Percentiles rank a stretch among this genome's conserved stretches.
Evolutionary conservation across 2,888 invertebrate genomes (phyloP).

Genomic region (Cryptocheilus praepositus): DNA sequence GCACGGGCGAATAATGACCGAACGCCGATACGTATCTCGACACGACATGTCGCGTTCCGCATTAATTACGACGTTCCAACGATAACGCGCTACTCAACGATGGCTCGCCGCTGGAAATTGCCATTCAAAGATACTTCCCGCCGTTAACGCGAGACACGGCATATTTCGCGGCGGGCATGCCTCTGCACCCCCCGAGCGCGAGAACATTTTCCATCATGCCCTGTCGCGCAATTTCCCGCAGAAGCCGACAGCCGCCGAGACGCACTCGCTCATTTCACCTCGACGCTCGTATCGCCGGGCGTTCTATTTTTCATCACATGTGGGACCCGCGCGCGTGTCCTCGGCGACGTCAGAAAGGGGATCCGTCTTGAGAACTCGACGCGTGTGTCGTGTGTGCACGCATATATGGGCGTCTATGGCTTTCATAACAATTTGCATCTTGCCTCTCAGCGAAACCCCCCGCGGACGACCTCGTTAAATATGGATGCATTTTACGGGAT

Average conservation of each 20-base stretch:
- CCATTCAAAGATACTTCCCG: conserved; percentile 5
- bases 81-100: conserved; percentile 18
- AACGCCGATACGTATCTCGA: conserved; percentile 47
- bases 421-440: conserved; percentile 74
- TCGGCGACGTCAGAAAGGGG: not conserved
- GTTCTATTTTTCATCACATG: conserved; percentile 68
- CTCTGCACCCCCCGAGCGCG: not conserved
- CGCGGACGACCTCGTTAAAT: conserved; percentile 65
- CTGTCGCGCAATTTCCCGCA: conserved; percentile 20
- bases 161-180: not conserved
- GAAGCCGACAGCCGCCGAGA: no score
- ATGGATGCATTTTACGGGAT: conserved; percentile 66
- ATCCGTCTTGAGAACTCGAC: no score
- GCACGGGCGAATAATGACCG: conserved; percentile 40
- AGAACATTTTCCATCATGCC: conserved; percentile 1
- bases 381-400: not conserved
- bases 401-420: conserved; percentile 48
- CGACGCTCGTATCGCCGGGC: no score
- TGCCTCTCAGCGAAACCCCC: not conserved
- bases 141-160: conserved; percentile 10
- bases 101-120: conserved; percentile 17
- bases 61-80: conserved; percentile 42
- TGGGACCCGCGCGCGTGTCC: conserved; percentile 58
- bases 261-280: no score
- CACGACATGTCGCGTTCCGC: conserved; percentile 37